A percentile compares a stretch with the other conserved stretches of the same genome.
These are phyloP conservation scores for Drosophila pandora DNA, from an alignment of 1,140 invertebrate genomes.

Conservation along the genomic window DNA sequence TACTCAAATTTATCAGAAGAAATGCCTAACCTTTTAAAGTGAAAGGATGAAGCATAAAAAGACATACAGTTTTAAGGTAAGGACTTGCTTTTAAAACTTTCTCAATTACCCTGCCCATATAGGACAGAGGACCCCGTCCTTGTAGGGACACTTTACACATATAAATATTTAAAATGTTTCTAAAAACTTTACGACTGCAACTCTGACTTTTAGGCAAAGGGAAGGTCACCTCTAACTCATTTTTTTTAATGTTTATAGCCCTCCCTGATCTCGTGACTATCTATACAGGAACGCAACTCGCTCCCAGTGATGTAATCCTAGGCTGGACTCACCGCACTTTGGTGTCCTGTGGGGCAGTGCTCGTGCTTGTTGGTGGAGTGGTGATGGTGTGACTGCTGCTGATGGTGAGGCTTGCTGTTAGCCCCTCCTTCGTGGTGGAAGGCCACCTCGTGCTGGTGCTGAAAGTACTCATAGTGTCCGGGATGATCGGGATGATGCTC, in stretches of 20 bases:
- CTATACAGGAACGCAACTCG: background rate
- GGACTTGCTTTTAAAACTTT: background rate
- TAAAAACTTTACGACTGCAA: constrained; percentile 18
- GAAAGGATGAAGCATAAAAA: background rate
- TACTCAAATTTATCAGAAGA: too few species aligned
- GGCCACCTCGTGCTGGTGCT: constrained; percentile 64
- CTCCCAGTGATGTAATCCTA: constrained; percentile 56
- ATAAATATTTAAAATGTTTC: constrained; percentile 4
- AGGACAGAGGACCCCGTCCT: background rate
- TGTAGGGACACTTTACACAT: constrained; percentile 8
- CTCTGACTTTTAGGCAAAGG: constrained; percentile 1
- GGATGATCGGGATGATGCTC: constrained; percentile 48
- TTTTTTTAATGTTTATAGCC: background rate
- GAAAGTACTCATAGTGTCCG: constrained; percentile 68
- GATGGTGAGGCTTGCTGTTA: constrained; percentile 35
- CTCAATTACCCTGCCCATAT: background rate
- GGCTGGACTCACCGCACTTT: constrained; percentile 67
- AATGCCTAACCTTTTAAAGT: too few species aligned
- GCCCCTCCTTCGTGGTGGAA: constrained; percentile 49
- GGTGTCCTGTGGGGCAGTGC: constrained; percentile 79
- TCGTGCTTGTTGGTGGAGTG: constrained; percentile 70
- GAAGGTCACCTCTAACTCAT: constrained; percentile 21
- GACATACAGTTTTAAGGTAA: too few species aligned
- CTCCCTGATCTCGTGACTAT: constrained; percentile 24
- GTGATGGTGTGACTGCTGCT: constrained; percentile 41